These are phyloP conservation scores for Alces alces DNA, from an alignment of 2,113 vertebrate genomes.

Conservation along the genomic window DNA sequence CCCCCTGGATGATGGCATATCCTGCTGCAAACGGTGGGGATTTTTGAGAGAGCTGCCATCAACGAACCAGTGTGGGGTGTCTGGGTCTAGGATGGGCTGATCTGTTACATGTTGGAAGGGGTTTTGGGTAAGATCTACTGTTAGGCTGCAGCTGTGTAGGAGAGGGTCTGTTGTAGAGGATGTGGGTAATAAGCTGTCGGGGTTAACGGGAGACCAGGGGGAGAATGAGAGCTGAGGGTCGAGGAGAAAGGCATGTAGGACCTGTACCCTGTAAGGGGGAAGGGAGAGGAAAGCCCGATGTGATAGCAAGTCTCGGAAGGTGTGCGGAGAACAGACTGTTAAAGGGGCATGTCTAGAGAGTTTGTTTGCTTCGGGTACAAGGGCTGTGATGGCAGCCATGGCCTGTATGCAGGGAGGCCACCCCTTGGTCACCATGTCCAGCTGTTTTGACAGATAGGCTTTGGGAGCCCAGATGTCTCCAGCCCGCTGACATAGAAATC, in stretches of 20 bases:
- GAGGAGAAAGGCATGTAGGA: background rate
- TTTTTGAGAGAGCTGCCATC: background rate
- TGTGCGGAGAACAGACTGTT: background rate
- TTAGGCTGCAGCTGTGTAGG: background rate
- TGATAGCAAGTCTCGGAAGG: background rate
- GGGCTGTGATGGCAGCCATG: background rate
- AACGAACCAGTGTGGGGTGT: background rate
- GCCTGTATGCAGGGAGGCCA: background rate
- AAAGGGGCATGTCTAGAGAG: background rate
- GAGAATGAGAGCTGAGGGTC: background rate
- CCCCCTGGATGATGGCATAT: background rate
- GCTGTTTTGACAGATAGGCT: background rate
- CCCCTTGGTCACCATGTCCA: background rate
- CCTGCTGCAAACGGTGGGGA: background rate
- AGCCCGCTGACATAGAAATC: background rate
- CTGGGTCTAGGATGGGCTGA: background rate
- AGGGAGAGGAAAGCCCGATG: background rate
- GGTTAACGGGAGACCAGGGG: background rate
- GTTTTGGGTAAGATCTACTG: background rate
- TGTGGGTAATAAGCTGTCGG: background rate
- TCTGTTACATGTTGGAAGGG: background rate
- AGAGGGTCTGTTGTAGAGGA: background rate
- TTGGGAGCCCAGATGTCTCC: background rate
- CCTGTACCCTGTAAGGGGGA: background rate
- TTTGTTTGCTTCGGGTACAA: background rate